phyloP scores from a whole-genome alignment of 2,888 invertebrate species.

The Xestia xanthographa region DNA sequence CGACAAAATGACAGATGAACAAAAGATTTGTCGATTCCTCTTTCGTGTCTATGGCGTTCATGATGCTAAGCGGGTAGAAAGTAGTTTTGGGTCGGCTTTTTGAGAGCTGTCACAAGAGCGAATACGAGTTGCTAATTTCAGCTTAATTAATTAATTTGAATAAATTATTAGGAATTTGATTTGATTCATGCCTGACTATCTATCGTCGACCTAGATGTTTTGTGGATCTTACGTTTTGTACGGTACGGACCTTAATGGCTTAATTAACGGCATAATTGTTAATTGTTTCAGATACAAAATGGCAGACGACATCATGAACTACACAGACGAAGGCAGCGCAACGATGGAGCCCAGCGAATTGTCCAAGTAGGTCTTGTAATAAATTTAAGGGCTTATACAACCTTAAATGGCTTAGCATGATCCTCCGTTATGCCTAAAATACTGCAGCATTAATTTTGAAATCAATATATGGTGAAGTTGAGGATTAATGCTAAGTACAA shows the following conservation, averaged over 20 bases:
- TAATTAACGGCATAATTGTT: slow-evolving; percentile 1
- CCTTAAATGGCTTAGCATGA: no score
- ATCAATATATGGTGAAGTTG: no score
- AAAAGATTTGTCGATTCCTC: no score
- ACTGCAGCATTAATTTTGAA: no score
- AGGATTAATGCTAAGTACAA: no score
- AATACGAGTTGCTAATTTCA: not conserved
- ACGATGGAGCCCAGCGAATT: slow-evolving; percentile 77
- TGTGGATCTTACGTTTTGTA: not conserved
- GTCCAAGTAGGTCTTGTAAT: slow-evolving; percentile 74
- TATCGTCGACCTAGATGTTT: not conserved
- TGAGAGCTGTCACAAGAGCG: not conserved
- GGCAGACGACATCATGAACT: slow-evolving; percentile 76
- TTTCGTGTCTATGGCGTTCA: no score
- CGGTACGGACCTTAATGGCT: not conserved
- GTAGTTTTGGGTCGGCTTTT: not conserved
- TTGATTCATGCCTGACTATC: not conserved
- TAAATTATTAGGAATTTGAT: not conserved
- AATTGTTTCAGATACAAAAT: slow-evolving; percentile 77
- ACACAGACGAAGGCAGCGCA: slow-evolving; percentile 72
- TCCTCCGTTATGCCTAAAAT: no score
- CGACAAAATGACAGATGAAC: no score
- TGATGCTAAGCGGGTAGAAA: no score
- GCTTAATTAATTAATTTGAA: not conserved
- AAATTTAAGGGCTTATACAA: no score